Evolutionary conservation across 2,113 vertebrate species (phyloP).

Genomic region (Fukomys damarensis): DNA sequence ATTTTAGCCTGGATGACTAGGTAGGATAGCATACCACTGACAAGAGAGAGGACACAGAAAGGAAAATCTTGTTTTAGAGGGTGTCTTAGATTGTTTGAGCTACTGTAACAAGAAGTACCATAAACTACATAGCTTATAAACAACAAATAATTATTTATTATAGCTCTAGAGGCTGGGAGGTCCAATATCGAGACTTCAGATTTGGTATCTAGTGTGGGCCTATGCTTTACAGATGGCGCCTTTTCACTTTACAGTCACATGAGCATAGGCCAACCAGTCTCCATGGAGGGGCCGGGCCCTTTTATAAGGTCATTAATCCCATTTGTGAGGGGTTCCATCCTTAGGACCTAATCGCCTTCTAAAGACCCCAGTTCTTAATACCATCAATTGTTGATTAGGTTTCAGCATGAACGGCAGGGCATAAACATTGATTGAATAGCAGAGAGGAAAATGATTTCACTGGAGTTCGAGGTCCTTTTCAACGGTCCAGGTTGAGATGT

Average conservation of each 20-base stretch:
- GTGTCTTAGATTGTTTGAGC: neutral
- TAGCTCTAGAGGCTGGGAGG: neutral
- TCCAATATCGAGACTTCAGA: neutral
- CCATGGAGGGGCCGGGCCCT: neutral
- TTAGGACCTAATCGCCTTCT: neutral
- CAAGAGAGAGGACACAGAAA: neutral
- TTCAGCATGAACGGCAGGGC: neutral
- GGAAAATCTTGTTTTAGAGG: neutral
- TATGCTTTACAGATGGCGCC: neutral
- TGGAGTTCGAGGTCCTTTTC: slow-evolving; percentile 1
- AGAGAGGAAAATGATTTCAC: neutral
- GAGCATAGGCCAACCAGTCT: neutral
- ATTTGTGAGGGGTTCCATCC: neutral
- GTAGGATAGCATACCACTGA: neutral
- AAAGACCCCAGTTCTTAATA: neutral
- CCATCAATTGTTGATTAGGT: neutral
- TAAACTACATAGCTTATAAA: neutral
- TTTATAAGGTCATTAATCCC: neutral
- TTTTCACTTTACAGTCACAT: neutral
- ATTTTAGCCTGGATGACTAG: neutral
- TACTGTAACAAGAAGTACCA: neutral
- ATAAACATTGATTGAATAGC: neutral
- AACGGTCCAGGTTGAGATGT: neutral
- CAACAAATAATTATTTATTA: neutral
- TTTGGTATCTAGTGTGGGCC: neutral